These are phyloP conservation scores for Polylopha cassiicola DNA, from an alignment of 2,888 invertebrate species.

Conservation along the genomic window DNA sequence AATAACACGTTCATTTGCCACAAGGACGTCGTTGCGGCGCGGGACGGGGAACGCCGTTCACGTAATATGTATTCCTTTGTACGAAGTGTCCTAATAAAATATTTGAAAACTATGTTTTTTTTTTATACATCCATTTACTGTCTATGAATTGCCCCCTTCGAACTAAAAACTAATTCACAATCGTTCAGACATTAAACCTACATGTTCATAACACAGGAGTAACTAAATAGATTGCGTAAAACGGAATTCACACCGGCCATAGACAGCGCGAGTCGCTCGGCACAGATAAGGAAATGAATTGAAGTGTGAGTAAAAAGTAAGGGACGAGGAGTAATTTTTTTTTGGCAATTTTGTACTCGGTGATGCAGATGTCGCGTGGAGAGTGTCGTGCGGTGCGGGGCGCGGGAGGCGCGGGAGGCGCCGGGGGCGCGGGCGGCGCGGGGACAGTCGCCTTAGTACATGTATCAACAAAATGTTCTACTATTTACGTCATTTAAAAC, in stretches of 20 bases:
- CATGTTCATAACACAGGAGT: constrained; percentile 23
- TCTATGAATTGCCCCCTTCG: constrained; percentile 13
- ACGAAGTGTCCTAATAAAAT: constrained; percentile 18
- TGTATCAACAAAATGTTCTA: constrained; percentile 74
- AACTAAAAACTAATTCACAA: constrained; percentile 23
- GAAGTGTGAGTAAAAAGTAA: no score
- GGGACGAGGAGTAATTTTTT: no score
- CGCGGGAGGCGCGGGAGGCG: constrained; percentile 34
- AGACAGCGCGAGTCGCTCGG: no score
- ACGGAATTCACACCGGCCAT: no score
- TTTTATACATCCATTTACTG: constrained; percentile 16
- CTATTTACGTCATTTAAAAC: constrained; percentile 47
- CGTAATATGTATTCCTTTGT: constrained; percentile 22
- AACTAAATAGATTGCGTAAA: no score
- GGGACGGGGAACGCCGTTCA: constrained; percentile 11
- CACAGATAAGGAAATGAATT: no score
- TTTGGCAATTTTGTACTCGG: constrained; percentile 77
- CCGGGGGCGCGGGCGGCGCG: constrained; percentile 38
- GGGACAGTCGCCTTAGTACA: constrained; percentile 67
- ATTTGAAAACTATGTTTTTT: constrained; percentile 15
- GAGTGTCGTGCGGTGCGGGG: constrained; percentile 29
- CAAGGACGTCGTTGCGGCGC: constrained; percentile 19
- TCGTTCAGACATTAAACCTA: constrained; percentile 19
- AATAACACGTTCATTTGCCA: constrained; percentile 26
- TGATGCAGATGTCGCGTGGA: constrained; percentile 49